Conservation (phyloP, 2,113 vertebrate genomes). For the Natator depressus region DNA sequence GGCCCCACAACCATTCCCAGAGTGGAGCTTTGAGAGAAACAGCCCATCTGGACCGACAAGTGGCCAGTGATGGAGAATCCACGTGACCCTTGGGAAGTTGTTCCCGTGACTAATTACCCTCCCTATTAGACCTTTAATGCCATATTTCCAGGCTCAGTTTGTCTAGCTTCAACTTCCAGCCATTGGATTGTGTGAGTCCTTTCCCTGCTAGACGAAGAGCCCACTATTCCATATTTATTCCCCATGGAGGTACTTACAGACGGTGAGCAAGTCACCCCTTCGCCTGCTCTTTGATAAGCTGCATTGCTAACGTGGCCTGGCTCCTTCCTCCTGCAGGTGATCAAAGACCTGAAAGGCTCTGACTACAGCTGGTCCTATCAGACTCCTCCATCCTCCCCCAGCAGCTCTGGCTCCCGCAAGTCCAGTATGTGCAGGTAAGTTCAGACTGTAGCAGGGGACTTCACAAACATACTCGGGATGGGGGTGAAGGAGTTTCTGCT, state of each 20-base stretch:
- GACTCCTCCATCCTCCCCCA: constrained; percentile 95
- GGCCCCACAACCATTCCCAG: neutral
- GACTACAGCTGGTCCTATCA: constrained; percentile 99
- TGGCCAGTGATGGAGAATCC: neutral
- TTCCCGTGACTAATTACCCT: neutral
- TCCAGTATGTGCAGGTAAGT: constrained; percentile 97
- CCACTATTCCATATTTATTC: too few relatives aligned
- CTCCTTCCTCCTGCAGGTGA: constrained; percentile 82
- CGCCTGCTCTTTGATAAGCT: neutral
- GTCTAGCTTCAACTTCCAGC: neutral
- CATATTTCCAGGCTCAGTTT: neutral
- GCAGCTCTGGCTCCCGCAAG: constrained; percentile 93
- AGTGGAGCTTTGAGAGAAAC: neutral
- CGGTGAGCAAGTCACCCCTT: too few relatives aligned
- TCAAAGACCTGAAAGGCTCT: constrained; percentile 96
- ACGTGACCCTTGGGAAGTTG: neutral
- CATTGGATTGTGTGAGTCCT: too few relatives aligned
- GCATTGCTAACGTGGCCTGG: neutral
- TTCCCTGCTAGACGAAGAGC: neutral
- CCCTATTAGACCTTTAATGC: neutral
- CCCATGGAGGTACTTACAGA: neutral
- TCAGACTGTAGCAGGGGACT: neutral
- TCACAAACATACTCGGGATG: neutral
- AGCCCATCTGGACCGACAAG: neutral
- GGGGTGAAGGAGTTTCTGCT: neutral